Percentiles rank a stretch among this genome's conserved stretches.
phyloP scores from a whole-genome alignment of 2,888 invertebrate genomes.

The Clusia tigrina region DNA sequence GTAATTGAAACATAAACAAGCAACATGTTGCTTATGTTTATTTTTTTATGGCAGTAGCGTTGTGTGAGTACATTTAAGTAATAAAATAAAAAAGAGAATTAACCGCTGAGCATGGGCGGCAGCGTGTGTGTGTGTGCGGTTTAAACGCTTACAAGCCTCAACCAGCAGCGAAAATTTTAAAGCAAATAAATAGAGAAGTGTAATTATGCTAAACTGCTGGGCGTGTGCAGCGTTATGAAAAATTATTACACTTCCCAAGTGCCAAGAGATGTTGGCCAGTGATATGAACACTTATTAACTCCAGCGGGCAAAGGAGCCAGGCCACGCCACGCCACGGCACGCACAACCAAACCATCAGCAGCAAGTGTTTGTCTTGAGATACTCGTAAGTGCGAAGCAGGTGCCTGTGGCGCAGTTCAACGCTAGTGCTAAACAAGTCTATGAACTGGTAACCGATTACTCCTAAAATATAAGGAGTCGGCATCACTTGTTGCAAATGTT shows the following conservation, averaged over 20 bases:
- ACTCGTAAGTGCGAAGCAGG: too few relatives aligned
- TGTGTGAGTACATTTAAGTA: slow-evolving; percentile 1
- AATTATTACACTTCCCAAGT: background rate
- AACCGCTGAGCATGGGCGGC: background rate
- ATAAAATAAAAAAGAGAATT: background rate
- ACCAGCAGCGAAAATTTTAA: background rate
- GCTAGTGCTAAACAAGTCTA: too few relatives aligned
- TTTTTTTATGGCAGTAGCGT: background rate
- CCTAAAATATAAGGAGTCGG: too few relatives aligned
- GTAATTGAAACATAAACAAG: background rate
- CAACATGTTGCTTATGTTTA: background rate
- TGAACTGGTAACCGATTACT: too few relatives aligned
- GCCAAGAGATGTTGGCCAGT: background rate
- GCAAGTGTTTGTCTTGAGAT: too few relatives aligned
- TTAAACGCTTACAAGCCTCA: slow-evolving; percentile 1
- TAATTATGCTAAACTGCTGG: slow-evolving; percentile 15
- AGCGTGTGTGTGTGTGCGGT: too few relatives aligned
- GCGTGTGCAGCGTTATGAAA: slow-evolving; percentile 14
- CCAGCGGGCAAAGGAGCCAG: too few relatives aligned
- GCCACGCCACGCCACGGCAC: too few relatives aligned
- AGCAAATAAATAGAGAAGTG: background rate
- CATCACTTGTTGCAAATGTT: too few relatives aligned
- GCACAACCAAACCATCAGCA: too few relatives aligned
- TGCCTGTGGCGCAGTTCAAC: too few relatives aligned
- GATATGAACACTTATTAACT: too few relatives aligned